Conservation (phyloP, 2,113 vertebrate species). For the Carettochelys insculpta region DNA sequence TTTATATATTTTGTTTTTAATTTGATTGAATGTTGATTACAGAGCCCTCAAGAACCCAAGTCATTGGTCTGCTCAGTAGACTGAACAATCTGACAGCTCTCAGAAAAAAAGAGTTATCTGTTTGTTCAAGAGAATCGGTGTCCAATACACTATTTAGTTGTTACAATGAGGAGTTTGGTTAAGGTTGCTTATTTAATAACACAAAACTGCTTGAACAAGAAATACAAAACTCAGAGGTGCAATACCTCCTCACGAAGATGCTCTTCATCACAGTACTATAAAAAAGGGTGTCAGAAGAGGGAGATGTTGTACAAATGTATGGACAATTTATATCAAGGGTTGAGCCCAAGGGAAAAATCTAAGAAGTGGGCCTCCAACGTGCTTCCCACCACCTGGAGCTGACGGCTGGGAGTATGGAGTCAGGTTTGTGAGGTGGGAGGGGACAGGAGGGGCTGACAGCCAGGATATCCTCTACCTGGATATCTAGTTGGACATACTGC, state of each 20-base stretch:
- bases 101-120: conserved; percentile 38
- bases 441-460: no score
- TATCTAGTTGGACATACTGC: neutral
- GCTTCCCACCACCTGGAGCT: neutral
- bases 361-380: no score
- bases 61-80: conserved; percentile 59
- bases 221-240: neutral
- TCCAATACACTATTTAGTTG: neutral
- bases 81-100: conserved; percentile 60
- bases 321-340: neutral
- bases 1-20: conserved; percentile 52
- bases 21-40: conserved; percentile 28
- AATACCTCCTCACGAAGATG: no score
- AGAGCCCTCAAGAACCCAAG: conserved; percentile 59
- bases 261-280: no score
- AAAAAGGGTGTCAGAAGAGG: no score
- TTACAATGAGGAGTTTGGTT: neutral
- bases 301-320: neutral
- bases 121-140: neutral
- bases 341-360: neutral
- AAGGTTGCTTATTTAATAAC: conserved; percentile 9
- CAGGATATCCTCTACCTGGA: no score
- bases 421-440: no score
- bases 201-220: conserved; percentile 45
- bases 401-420: neutral